A percentile compares a stretch with the other conserved stretches of the same genome.
Evolutionary conservation across 1,140 invertebrate genomes (phyloP).

Genomic region (Catajapyx aquilonaris): DNA sequence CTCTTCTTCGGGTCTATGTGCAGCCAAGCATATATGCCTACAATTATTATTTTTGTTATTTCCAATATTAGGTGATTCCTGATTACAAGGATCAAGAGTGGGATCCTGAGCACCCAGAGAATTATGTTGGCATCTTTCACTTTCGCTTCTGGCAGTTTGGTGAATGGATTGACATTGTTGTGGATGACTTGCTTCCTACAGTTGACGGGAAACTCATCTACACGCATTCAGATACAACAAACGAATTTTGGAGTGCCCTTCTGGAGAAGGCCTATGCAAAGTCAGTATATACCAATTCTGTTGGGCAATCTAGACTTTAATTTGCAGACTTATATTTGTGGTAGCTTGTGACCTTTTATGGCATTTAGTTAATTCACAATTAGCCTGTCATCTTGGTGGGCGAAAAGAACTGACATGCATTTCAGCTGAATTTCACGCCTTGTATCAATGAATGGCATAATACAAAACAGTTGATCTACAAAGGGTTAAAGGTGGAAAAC

Average conservation of each 20-base stretch:
- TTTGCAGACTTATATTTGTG: too few species aligned
- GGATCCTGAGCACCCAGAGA: slow-evolving; percentile 10
- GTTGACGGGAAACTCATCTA: slow-evolving; percentile 33
- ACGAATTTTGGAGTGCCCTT: slow-evolving; percentile 46
- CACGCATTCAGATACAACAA: slow-evolving; percentile 36
- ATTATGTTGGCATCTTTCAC: slow-evolving; percentile 26
- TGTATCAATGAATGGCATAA: too few species aligned
- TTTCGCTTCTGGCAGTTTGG: slow-evolving; percentile 30
- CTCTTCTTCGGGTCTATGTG: neutral
- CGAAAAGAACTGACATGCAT: too few species aligned
- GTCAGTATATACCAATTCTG: too few species aligned
- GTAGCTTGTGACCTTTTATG: too few species aligned
- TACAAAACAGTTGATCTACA: too few species aligned
- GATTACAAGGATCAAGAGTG: slow-evolving; percentile 14
- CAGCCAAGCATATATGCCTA: too few species aligned
- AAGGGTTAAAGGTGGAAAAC: too few species aligned
- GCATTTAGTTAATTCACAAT: too few species aligned
- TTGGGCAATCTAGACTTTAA: too few species aligned
- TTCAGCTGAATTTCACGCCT: too few species aligned
- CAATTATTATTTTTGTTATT: slow-evolving; percentile 7
- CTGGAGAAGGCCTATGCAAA: slow-evolving; percentile 60
- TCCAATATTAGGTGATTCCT: slow-evolving; percentile 11
- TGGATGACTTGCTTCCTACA: slow-evolving; percentile 36
- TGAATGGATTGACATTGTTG: slow-evolving; percentile 43
- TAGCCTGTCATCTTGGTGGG: too few species aligned